Evolutionary conservation across 2,113 vertebrate genomes (phyloP).

Genomic region (Cebidichthys violaceus): DNA sequence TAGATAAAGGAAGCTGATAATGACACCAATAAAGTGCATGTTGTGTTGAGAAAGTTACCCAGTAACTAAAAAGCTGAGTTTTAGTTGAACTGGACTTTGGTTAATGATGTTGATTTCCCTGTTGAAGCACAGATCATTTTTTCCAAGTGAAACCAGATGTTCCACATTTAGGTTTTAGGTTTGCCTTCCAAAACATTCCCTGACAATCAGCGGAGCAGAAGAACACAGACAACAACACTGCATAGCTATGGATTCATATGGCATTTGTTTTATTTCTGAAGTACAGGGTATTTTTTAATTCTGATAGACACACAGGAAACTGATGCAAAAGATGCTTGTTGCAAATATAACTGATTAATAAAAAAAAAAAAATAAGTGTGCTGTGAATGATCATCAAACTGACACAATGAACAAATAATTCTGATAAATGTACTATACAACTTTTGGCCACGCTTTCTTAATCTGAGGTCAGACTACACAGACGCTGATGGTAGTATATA

Average conservation of each 20-base stretch:
- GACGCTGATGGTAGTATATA: neutral
- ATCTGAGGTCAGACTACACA: constrained; percentile 9
- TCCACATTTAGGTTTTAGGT: neutral
- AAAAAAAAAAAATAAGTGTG: neutral
- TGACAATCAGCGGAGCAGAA: neutral
- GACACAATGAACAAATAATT: neutral
- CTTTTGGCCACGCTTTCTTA: constrained; percentile 6
- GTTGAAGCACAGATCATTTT: neutral
- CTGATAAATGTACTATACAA: constrained; percentile 6
- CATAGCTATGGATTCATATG: neutral
- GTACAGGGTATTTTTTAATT: neutral
- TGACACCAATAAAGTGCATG: neutral
- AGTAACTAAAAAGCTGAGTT: neutral
- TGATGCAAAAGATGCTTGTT: neutral
- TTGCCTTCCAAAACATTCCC: constrained; percentile 25
- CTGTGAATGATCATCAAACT: neutral
- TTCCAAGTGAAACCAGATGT: constrained; percentile 67
- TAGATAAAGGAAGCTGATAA: neutral
- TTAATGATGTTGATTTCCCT: constrained; percentile 24
- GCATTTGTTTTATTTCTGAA: constrained; percentile 42
- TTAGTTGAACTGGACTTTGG: neutral
- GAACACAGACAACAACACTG: neutral
- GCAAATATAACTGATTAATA: neutral
- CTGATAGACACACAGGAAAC: neutral
- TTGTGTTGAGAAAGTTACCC: neutral